Evolutionary conservation across 2,113 vertebrate genomes (phyloP).

Genomic region (Motacilla tschutschensis): DNA sequence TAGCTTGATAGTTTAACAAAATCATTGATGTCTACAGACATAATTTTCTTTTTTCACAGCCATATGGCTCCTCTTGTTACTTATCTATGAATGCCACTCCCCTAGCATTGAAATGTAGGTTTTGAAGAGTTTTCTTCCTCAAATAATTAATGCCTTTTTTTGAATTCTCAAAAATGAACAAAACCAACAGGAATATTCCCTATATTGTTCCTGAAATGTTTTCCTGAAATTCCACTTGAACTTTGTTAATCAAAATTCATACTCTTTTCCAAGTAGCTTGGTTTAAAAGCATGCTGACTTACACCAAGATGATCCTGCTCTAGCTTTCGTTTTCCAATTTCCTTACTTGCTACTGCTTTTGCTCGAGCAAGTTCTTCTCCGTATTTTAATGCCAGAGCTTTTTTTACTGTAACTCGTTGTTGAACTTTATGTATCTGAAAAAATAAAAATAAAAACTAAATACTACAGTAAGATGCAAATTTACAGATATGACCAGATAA

Average conservation of each 20-base stretch:
- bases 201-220: neutral
- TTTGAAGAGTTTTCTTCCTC: neutral
- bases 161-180: neutral
- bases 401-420: conserved; percentile 87
- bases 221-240: neutral
- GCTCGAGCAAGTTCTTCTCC: conserved; percentile 87
- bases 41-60: neutral
- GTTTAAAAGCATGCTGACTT: conserved; percentile 58
- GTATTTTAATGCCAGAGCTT: conserved; percentile 77
- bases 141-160: neutral
- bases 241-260: neutral
- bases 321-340: conserved; percentile 79
- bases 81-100: neutral
- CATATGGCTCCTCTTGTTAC: neutral
- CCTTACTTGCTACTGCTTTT: conserved; percentile 78
- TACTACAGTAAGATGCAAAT: neutral
- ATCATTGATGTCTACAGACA: neutral
- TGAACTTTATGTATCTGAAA: conserved; percentile 88
- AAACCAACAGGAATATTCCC: neutral
- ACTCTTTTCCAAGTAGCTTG: neutral
- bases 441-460: neutral
- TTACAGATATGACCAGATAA: neutral
- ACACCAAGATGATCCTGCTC: conserved; percentile 74
- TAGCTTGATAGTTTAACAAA: neutral
- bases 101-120: neutral